Evolutionary conservation across 1,140 invertebrate species (phyloP).

Genomic region (Oncopodura yosiiana): DNA sequence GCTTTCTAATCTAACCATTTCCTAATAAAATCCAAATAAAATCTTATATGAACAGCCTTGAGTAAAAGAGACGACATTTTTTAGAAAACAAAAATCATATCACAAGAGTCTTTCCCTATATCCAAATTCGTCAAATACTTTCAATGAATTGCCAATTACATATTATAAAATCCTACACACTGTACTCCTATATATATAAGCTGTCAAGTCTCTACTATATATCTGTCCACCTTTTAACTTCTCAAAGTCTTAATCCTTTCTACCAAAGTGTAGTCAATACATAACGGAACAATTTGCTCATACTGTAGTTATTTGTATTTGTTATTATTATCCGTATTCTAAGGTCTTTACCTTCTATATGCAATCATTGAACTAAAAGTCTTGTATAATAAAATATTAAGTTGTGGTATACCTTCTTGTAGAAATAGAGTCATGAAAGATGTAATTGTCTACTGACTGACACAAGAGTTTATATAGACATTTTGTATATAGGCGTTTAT

Average conservation of each 20-base stretch:
- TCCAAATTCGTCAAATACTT: neutral
- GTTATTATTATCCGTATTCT: neutral
- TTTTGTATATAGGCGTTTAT: too few relatives aligned
- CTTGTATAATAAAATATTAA: too few relatives aligned
- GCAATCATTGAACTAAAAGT: too few relatives aligned
- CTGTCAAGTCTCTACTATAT: neutral
- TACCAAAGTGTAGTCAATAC: neutral
- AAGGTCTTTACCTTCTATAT: neutral
- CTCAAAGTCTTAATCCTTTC: neutral
- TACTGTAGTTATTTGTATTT: neutral
- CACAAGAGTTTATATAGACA: too few relatives aligned
- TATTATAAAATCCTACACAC: constrained; percentile 4
- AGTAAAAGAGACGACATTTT: neutral
- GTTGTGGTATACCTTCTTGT: too few relatives aligned
- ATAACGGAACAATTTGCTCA: neutral
- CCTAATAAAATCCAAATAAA: too few relatives aligned
- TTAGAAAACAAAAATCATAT: neutral
- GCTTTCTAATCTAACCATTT: too few relatives aligned
- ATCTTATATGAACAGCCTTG: too few relatives aligned
- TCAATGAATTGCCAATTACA: neutral
- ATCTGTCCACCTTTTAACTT: neutral
- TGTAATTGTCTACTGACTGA: too few relatives aligned
- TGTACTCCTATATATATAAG: neutral
- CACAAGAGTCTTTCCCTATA: neutral
- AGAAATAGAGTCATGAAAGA: too few relatives aligned